Conservation (phyloP, 92 coral and sea anemone species). For the Anthopleura xanthogrammica region DNA sequence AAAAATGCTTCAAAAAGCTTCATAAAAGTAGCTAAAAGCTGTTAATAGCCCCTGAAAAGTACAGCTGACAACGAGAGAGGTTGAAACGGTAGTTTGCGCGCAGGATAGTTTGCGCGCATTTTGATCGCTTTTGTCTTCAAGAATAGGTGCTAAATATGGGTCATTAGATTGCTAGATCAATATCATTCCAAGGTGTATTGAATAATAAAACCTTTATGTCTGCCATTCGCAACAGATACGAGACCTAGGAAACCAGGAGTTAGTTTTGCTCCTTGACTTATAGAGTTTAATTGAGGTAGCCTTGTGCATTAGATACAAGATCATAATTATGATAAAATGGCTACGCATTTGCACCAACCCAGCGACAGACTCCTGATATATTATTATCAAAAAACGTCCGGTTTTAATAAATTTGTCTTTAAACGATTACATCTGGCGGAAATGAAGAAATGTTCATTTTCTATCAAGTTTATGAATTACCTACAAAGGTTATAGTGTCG, state of each 20-base stretch:
- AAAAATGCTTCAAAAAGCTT: too few relatives aligned
- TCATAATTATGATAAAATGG: not conserved
- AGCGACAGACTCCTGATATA: too few relatives aligned
- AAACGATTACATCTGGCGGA: slow-evolving; percentile 6
- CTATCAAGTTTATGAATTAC: not conserved
- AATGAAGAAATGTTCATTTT: not conserved
- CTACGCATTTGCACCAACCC: not conserved
- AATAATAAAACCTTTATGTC: not conserved
- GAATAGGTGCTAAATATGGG: not conserved
- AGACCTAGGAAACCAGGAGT: not conserved
- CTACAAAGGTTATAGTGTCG: not conserved
- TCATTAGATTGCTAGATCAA: not conserved
- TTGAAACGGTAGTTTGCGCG: too few relatives aligned
- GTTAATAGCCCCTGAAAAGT: too few relatives aligned
- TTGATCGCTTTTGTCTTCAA: too few relatives aligned
- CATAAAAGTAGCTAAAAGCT: too few relatives aligned
- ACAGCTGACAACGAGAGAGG: too few relatives aligned
- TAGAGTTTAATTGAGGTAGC: not conserved
- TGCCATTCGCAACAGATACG: not conserved
- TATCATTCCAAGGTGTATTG: not conserved
- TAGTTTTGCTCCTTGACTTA: not conserved
- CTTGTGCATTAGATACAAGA: not conserved
- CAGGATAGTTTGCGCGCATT: too few relatives aligned
- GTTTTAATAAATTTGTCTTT: not conserved
- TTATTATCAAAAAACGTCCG: not conserved